These are phyloP conservation scores for Lasioglossum leucozonium DNA, from an alignment of 2,888 invertebrate species.

Conservation along the genomic window DNA sequence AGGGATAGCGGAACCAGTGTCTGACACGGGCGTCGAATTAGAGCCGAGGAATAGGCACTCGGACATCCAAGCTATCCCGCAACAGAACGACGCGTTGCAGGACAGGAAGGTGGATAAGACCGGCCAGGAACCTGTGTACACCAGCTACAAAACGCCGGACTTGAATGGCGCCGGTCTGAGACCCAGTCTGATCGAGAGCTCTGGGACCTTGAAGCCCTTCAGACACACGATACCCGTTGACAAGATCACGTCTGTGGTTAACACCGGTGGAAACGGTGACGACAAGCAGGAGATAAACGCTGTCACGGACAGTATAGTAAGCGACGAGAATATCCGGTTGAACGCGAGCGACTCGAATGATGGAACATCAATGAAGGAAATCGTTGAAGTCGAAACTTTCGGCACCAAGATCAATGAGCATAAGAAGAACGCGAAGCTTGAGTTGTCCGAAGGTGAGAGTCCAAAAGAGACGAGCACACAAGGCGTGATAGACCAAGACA, in stretches of 20 bases:
- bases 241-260: slow-evolving; percentile 77
- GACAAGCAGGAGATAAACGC: slow-evolving; percentile 14
- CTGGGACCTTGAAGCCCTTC: slow-evolving; percentile 81
- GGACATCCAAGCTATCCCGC: slow-evolving; percentile 66
- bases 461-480: slow-evolving; percentile 24
- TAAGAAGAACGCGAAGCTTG: slow-evolving; percentile 58
- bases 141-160: slow-evolving; percentile 81
- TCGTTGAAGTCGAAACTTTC: slow-evolving; percentile 69
- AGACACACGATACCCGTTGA: slow-evolving; percentile 83
- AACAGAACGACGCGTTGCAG: slow-evolving; percentile 60
- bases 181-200: slow-evolving; percentile 79
- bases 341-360: slow-evolving; percentile 23
- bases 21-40: slow-evolving; percentile 79
- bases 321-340: not conserved
- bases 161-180: slow-evolving; percentile 76
- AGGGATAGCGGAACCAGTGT: slow-evolving; percentile 83
- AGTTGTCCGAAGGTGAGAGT: slow-evolving; percentile 57
- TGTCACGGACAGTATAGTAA: slow-evolving; percentile 5
- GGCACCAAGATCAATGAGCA: slow-evolving; percentile 55
- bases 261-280: slow-evolving; percentile 16
- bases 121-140: slow-evolving; percentile 76
- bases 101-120: slow-evolving; percentile 68
- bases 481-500: slow-evolving; percentile 68
- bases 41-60: slow-evolving; percentile 78
- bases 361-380: slow-evolving; percentile 48